Percentiles rank a stretch among this genome's conserved stretches.
phyloP scores from a whole-genome alignment of 1,140 invertebrate species.

The Venturia canescens region DNA sequence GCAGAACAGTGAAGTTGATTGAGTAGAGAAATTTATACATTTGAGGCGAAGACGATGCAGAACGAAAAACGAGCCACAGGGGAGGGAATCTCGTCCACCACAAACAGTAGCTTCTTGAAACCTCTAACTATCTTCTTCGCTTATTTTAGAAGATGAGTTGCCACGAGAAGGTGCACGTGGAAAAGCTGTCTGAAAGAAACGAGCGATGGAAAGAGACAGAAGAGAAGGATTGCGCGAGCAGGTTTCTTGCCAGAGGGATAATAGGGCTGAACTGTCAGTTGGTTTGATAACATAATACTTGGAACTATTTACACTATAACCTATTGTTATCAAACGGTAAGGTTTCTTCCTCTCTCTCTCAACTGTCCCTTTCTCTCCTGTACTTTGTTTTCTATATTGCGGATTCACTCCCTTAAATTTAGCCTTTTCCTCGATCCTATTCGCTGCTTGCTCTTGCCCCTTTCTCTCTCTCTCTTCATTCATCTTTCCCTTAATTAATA shows the following conservation, averaged over 20 bases:
- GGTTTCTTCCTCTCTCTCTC: conserved; percentile 33
- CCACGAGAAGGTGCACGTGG: conserved; percentile 50
- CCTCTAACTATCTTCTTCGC: background rate
- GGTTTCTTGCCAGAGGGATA: conserved; percentile 62
- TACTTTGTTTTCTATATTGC: background rate
- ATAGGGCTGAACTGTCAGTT: conserved; percentile 63
- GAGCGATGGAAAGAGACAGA: conserved; percentile 38
- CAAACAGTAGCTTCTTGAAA: background rate
- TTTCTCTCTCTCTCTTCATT: conserved; percentile 30
- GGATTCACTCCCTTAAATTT: background rate
- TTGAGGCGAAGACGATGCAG: background rate
- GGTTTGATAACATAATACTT: conserved; percentile 66
- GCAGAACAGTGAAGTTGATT: background rate
- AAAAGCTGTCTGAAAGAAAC: background rate
- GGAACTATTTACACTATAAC: conserved; percentile 63
- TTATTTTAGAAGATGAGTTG: conserved; percentile 63
- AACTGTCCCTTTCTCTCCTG: background rate
- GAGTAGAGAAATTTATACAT: background rate
- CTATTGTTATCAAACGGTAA: conserved; percentile 43
- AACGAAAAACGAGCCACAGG: background rate
- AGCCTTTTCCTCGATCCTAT: background rate
- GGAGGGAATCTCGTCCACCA: background rate
- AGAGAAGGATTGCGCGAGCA: conserved; percentile 47
- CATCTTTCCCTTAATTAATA: conserved; percentile 44
- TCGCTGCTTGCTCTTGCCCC: conserved; percentile 39